A percentile compares a stretch with the other conserved stretches of the same genome.
These are phyloP conservation scores for Callaeas wilsoni DNA, from an alignment of 2,113 vertebrate species.

Conservation along the genomic window DNA sequence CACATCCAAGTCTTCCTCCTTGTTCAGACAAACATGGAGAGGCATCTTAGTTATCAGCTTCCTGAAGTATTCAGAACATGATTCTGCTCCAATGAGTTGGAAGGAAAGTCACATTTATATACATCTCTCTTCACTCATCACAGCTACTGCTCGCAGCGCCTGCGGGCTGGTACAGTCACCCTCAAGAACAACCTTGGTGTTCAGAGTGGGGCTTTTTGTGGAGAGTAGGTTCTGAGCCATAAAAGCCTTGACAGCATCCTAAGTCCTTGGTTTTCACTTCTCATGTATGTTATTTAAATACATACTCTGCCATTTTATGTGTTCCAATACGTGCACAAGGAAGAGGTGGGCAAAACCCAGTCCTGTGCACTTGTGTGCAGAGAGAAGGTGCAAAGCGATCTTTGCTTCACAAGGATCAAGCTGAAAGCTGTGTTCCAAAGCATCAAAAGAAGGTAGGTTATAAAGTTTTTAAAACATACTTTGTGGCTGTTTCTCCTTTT, in stretches of 20 bases:
- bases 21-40: background rate
- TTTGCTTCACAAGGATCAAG: background rate
- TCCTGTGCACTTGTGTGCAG: background rate
- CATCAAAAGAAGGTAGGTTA: background rate
- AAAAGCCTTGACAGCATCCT: background rate
- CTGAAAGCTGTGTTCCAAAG: background rate
- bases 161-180: background rate
- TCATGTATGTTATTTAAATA: background rate
- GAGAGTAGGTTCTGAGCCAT: background rate
- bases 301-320: background rate
- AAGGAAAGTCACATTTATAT: background rate
- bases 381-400: background rate
- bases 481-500: constrained; percentile 34
- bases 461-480: background rate
- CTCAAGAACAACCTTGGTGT: background rate
- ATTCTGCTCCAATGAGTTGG: background rate
- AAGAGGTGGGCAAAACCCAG: background rate
- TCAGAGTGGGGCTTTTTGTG: background rate
- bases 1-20: background rate
- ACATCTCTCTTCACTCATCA: background rate
- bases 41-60: background rate
- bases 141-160: background rate
- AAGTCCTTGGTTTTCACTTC: background rate
- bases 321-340: background rate
- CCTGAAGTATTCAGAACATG: background rate